Base-by-base conservation (phyloP, 1,140 invertebrate genomes). In the Teleogryllus occipitalis region DNA sequence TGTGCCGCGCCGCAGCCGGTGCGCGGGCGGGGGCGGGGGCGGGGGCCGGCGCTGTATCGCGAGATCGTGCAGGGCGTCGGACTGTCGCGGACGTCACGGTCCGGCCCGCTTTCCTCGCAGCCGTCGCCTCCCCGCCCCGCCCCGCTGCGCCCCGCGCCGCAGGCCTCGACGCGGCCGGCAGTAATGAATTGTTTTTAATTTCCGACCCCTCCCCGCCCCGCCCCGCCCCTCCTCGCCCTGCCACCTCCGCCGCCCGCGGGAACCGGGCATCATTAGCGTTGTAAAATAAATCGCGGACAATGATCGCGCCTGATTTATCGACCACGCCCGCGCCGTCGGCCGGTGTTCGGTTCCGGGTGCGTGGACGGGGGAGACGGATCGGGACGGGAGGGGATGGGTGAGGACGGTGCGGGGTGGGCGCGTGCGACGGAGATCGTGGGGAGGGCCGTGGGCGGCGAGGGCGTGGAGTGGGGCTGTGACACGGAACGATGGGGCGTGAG, bases 141-240 rank as follows among this genome's bases (percentile, higher is more conserved):
- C 1, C 27, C 27, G 27, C 27, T n/a, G n/a, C 7, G 10, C 54
- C 18, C 54, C 54, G 54, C 54, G 27, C 27, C 27, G 27, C 27
- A 39, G 27, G 27, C 27, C 27, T 39, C 27, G 27, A 39, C 27
- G 27, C 27, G 27, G 27, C 27, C 27, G 54, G 54, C 54, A 65
- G 18, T 65, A 65, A 65, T 65, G 54, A 65, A 65, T 65, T 65
- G 54, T 65, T 65, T 65, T 65, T 65, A 65, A 65, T 65, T 65
- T 65, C 49, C 49, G 49, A 54, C 49, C 49, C 49, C 54, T 39
- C 27, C 27, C 5, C 27, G 27, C 27, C 27, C 27, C 27, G 27
- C 27, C 27, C 27, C 1, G 3, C 54, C 18, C 54, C 49, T 54
- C 49, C 15, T 15, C 49, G 49, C 15, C 15, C 15, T 54, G 54